Evolutionary conservation across 1,140 invertebrate species (phyloP), one percentile per base, ranked within the genome.

Genomic region (Hormaphis cornu): DNA sequence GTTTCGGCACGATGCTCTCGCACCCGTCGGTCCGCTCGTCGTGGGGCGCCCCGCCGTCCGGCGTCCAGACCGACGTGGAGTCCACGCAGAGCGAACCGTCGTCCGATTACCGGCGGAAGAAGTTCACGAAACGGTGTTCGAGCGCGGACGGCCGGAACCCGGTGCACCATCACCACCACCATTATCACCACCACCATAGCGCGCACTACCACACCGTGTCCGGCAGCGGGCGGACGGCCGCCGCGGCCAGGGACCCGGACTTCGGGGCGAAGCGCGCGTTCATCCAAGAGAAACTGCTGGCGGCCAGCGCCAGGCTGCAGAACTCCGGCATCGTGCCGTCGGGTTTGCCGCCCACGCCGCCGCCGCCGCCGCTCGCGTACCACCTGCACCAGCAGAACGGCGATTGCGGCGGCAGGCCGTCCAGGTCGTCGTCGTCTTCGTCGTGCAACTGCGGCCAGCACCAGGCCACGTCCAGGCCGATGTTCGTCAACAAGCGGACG

Each of bases 1-100:
- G 74, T 61, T 69, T 75, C 24, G 72, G 71, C 0, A 70, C 70
- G n/a, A 42, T 59, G n/a, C 16, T 53, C 12, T 58, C 53, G 0
- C n/a, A n/a, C n/a, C 24, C 54, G 54, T 37, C 54, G 12, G 14
- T 40, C 12, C 86, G 85, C 16, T 79, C 79, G 74, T 88, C 89
- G 22, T 83, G 78, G 0, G n/a, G n/a, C n/a, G 54, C 87, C 69
- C 61, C 48, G 1, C 71, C 71, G 10, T 72, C 71, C 4, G 61
- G 61, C 7, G 63, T 69, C 1, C 54, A 56, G 33, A 72, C 71
- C 3, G 71, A 72, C 66, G 71, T 72, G 8, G 71, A 72, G 63
- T 66, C 61, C 3, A 53, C 71, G 0, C 66, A 66, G 26, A 44
- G 63, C 30, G 59, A 53, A 37, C 61, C 69, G 9, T 46, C 52